Percentiles rank a stretch among this genome's conserved stretches.
Evolutionary conservation across 2,888 invertebrate species (phyloP).

Genomic region (Macrophya alboannulata): DNA sequence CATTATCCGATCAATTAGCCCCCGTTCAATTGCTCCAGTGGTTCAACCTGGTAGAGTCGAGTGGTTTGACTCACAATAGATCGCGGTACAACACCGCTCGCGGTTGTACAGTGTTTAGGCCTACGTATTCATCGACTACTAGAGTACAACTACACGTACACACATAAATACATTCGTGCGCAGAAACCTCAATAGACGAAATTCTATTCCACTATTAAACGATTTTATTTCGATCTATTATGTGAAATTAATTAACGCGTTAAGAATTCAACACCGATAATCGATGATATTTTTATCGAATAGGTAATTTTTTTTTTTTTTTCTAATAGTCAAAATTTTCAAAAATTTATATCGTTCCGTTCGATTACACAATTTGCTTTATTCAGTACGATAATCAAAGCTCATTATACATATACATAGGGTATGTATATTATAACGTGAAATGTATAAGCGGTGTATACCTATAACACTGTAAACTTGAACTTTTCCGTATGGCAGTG

Average conservation of each 20-base stretch:
- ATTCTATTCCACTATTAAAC: neutral
- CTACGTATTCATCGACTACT: neutral
- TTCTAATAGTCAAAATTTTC: no score
- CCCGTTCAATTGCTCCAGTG: conserved; percentile 53
- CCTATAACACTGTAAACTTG: neutral
- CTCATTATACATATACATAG: no score
- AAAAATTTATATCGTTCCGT: no score
- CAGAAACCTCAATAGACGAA: neutral
- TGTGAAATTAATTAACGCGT: neutral
- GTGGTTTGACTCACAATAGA: conserved; percentile 51
- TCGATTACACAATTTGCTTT: no score
- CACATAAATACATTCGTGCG: neutral
- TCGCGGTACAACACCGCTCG: neutral
- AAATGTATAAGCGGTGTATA: no score
- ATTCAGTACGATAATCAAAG: no score
- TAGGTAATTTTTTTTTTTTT: no score
- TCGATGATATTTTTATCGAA: no score
- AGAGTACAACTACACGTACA: neutral
- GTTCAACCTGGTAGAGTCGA: conserved; percentile 36
- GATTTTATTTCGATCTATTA: neutral
- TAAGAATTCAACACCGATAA: no score
- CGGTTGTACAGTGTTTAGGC: neutral
- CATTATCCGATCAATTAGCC: conserved; percentile 54
- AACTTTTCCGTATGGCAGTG: neutral
- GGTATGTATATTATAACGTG: no score